Evolutionary conservation across 2,888 invertebrate species (phyloP).

Genomic region (Erebia palarica): DNA sequence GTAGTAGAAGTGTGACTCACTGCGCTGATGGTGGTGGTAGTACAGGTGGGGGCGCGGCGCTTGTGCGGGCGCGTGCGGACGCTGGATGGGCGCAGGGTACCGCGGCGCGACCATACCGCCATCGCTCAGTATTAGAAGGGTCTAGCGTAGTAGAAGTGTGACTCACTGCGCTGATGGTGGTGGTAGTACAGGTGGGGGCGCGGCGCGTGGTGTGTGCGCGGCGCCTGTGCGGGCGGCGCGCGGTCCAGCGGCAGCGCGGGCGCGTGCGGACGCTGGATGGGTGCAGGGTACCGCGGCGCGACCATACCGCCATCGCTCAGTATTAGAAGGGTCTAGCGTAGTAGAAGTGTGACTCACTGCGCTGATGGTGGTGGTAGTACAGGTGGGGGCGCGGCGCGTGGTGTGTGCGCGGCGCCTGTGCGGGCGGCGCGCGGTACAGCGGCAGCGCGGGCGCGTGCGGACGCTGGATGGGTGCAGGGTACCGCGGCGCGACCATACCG

Average conservation of each 20-base stretch:
- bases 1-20: constrained; percentile 53
- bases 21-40: constrained; percentile 77
- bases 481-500: constrained; percentile 68
- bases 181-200: constrained; percentile 71
- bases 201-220: constrained; percentile 57
- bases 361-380: constrained; percentile 76
- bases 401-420: constrained; percentile 52
- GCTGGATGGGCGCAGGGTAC: constrained; percentile 69
- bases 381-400: constrained; percentile 61
- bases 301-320: constrained; percentile 54
- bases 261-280: constrained; percentile 81
- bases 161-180: constrained; percentile 77
- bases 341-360: constrained; percentile 61
- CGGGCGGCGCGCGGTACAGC: constrained; percentile 64
- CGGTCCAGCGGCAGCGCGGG: constrained; percentile 68
- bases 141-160: neutral
- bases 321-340: too few relatives aligned
- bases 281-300: constrained; percentile 79
- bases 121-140: too few relatives aligned
- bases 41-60: constrained; percentile 63
- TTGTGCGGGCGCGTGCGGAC: constrained; percentile 54
- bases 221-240: constrained; percentile 55
- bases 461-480: constrained; percentile 82
- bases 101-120: too few relatives aligned
- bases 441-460: constrained; percentile 73